phyloP scores from a whole-genome alignment of 2,888 invertebrate species.

The Lithophane socia region DNA sequence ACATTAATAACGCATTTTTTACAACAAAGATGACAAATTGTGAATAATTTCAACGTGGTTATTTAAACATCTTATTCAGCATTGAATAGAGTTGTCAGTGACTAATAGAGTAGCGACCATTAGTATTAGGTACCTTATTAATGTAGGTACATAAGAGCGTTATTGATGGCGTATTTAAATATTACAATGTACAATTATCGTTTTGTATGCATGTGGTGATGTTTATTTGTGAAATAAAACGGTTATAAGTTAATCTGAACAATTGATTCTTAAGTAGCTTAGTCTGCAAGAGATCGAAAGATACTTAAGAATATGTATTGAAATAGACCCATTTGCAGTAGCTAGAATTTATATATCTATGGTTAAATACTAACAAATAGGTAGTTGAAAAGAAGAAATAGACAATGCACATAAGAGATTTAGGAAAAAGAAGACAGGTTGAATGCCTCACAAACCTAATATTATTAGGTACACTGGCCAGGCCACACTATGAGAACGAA shows the following conservation, averaged over 20 bases:
- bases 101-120: slow-evolving; percentile 29
- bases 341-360: background rate
- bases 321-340: background rate
- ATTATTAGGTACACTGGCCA: background rate
- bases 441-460: background rate
- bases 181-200: slow-evolving; percentile 19
- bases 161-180: slow-evolving; percentile 48
- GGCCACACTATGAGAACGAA: no score
- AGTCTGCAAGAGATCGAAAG: background rate
- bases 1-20: slow-evolving; percentile 9
- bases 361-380: background rate
- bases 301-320: background rate
- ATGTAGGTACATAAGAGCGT: slow-evolving; percentile 28
- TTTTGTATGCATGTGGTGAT: slow-evolving; percentile 28
- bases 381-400: background rate
- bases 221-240: background rate
- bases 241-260: slow-evolving; percentile 1
- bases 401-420: background rate
- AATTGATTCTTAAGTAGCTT: background rate
- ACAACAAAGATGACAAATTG: slow-evolving; percentile 20
- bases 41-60: slow-evolving; percentile 1
- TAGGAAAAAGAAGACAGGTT: no score
- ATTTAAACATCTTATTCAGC: slow-evolving; percentile 2
- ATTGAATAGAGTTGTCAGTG: slow-evolving; percentile 39
- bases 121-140: slow-evolving; percentile 32